Evolutionary conservation across 2,797 vertebrate species (phyloP).

Genomic region (Chaenodraco wilsoni): DNA sequence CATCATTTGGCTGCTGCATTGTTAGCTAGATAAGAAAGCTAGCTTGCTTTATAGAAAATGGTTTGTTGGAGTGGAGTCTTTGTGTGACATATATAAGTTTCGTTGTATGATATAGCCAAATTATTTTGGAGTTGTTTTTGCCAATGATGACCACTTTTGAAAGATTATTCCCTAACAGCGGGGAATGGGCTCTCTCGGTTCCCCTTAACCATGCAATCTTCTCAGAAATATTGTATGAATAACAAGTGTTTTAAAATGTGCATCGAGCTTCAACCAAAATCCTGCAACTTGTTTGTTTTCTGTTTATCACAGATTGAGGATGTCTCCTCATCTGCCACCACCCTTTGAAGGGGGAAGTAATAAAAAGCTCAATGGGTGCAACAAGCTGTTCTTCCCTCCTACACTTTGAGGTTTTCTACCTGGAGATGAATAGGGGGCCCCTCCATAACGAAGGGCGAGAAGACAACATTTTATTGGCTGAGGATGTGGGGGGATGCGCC

Average conservation of each 20-base stretch:
- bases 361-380: constrained; percentile 85
- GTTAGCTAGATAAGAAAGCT: constrained; percentile 55
- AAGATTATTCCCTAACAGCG: constrained; percentile 67
- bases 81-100: constrained; percentile 38
- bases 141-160: constrained; percentile 44
- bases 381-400: constrained; percentile 82
- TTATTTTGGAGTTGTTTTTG: constrained; percentile 45
- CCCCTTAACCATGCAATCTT: constrained; percentile 55
- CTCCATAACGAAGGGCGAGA: constrained; percentile 74
- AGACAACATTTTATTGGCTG: constrained; percentile 75
- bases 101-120: background rate
- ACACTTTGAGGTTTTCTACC: constrained; percentile 83
- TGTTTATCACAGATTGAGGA: constrained; percentile 73
- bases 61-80: constrained; percentile 48
- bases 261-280: constrained; percentile 48
- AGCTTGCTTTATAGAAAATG: constrained; percentile 57
- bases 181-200: constrained; percentile 32
- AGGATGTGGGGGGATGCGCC: constrained; percentile 71
- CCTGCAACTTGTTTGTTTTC: constrained; percentile 60
- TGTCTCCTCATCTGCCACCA: constrained; percentile 74
- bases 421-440: constrained; percentile 86
- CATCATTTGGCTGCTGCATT: constrained; percentile 55
- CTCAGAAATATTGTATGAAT: constrained; percentile 59
- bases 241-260: constrained; percentile 54
- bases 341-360: constrained; percentile 81